Conservation (phyloP, 2,888 invertebrate species). For the Stictocephala bisonia region DNA sequence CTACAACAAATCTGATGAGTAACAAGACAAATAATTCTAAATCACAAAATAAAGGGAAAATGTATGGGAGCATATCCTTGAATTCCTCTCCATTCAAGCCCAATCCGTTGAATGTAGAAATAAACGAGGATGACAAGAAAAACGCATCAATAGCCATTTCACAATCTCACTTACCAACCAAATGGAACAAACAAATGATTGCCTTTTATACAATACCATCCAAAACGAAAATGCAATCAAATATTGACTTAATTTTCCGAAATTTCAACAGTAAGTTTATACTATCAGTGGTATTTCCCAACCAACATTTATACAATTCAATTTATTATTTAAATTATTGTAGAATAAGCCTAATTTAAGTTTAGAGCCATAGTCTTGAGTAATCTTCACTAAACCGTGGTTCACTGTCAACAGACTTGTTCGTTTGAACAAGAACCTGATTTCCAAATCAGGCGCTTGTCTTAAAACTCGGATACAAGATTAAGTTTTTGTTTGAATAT, state of each 20-base stretch:
- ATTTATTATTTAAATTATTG: too few species aligned
- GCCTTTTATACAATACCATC: slow-evolving; percentile 18
- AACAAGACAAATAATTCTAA: neutral
- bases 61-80: slow-evolving; percentile 7
- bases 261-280: slow-evolving; percentile 21
- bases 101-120: neutral
- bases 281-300: too few species aligned
- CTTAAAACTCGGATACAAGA: too few species aligned
- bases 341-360: too few species aligned
- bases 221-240: neutral
- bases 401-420: too few species aligned
- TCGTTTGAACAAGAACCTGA: too few species aligned
- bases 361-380: too few species aligned
- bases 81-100: slow-evolving; percentile 26
- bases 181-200: slow-evolving; percentile 20
- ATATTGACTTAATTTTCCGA: neutral
- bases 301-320: too few species aligned
- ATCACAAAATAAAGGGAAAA: neutral
- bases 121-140: neutral
- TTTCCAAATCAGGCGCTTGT: too few species aligned
- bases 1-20: neutral
- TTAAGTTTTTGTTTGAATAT: too few species aligned
- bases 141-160: too few species aligned
- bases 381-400: too few species aligned
- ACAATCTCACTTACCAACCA: neutral